phyloP scores from a whole-genome alignment of 2,888 invertebrate genomes.

The Agriopis marginaria region DNA sequence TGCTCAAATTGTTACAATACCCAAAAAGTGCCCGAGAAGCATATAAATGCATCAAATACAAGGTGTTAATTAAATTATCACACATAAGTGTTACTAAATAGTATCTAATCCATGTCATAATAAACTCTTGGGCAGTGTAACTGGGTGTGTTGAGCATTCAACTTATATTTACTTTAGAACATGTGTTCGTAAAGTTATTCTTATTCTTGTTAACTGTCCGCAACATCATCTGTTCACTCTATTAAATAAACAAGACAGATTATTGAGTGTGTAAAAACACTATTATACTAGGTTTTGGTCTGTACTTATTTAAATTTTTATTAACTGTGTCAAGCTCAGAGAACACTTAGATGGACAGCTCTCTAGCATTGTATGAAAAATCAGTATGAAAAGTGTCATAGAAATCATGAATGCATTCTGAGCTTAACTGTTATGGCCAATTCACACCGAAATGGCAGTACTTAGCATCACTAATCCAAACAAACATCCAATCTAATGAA shows the following conservation, averaged over 20 bases:
- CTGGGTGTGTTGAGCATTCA: constrained; percentile 40
- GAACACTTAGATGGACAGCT: no score
- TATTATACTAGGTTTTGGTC: background rate
- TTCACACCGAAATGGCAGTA: no score
- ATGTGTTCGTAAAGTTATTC: constrained; percentile 68
- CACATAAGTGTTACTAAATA: constrained; percentile 46
- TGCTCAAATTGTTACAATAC: constrained; percentile 10
- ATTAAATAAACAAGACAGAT: constrained; percentile 52
- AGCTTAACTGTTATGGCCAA: no score
- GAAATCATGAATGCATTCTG: no score
- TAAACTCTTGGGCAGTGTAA: constrained; percentile 51
- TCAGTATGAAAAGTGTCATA: no score
- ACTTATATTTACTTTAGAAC: constrained; percentile 68
- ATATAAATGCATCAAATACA: constrained; percentile 20
- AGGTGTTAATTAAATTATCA: constrained; percentile 41
- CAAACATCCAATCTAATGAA: no score
- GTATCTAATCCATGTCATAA: constrained; percentile 55
- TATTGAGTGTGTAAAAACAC: constrained; percentile 31
- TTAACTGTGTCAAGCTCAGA: no score
- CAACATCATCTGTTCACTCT: constrained; percentile 64
- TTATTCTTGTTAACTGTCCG: constrained; percentile 55
- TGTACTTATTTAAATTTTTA: background rate
- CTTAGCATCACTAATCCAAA: no score
- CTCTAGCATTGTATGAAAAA: no score
- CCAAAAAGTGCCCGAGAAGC: constrained; percentile 4